Base-by-base conservation (phyloP, 2,888 invertebrate genomes). In the Ophioninae sp. region DNA sequence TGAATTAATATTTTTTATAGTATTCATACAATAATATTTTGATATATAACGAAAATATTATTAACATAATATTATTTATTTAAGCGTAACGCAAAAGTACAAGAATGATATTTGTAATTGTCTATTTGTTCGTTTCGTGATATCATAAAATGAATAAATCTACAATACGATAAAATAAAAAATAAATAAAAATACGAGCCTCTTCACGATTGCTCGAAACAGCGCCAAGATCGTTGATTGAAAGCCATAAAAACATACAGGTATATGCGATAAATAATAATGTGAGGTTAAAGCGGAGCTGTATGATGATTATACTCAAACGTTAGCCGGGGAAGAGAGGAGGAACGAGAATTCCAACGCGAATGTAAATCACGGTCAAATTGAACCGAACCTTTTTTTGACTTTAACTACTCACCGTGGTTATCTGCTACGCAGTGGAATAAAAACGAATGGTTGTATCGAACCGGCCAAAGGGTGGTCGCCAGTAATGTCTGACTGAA, bases 331-430 rank as follows among this genome's bases (percentile, higher is more conserved):
- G 23, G 23, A 23, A 23, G 13, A 39, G n/a, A 17, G 58, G 51
- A n/a, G 20, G 10, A 69, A 41, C 71, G 65, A 75, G 74, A 75
- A 64, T 71, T 44, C 39, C 75, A 22, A 37, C 0, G 65, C 71
- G 81, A 76, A 82, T 84, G 79, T 82, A 79, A 81, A 84, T 84
- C 79, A 79, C 58, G 39, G 83, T 10, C 67, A 79, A 84, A 84
- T 81, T 84, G 84, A 76, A 68, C 72, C 79, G 75, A 75, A 10
- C 81, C 84, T 79, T 84, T 76, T 84, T 81, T 72, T 81, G 84
- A 76, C 81, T 81, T 79, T 67, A 84, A 81, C 79, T 81, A 81
- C 81, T 79, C 79, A 79, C 44, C 13, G 67, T n/a, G 22, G 7
- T 59, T 44, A 41, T 67, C 51, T 51, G 79, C 81, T 79, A 84